Evolutionary conservation across 1,140 invertebrate genomes (phyloP), one percentile per base, ranked within the genome.

Genomic region (Eumeta japonica): DNA sequence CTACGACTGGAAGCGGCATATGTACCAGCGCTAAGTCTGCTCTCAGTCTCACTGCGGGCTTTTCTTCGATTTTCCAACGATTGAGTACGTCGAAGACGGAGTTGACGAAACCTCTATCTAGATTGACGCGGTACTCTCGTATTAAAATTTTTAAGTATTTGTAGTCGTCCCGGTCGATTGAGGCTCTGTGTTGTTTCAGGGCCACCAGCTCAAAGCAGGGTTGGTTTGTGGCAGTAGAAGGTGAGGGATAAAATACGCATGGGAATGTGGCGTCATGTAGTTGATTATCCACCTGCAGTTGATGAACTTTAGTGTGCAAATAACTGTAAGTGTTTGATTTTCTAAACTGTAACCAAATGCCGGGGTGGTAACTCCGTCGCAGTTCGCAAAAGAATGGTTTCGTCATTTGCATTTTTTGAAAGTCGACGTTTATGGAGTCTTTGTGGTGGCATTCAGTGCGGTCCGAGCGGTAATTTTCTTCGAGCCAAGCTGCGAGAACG

Each of bases 351-450:
- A 87, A 50, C 84, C 87, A 90, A 14, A 90, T 38, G 2, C 83
- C 87, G n/a, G 90, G 87, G 36, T 79, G 81, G 53, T 88, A 88
- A 0, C 79, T 83, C 28, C 90, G 75, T 39, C 85, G 65, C 15
- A 93, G 55, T 53, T 88, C 86, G 1, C 87, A 88, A 62, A 86
- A 89, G 60, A 90, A 92, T 1, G 90, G 90, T 58, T 90, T 90
- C 0, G 86, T 85, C 87, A 93, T 90, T 45, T 87, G 85, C 89
- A 93, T 91, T 57, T 88, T 88, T 32, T 81, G 80, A 42, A 92
- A 81, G 60, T 92, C 88, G 43, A 90, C 85, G 79, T 90, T 72
- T 3, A 82, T 79, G 48, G 82, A 87, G 55, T 90, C 87, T 66
- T 89, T 87, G 29, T 90, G 72, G 43, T 88, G 84, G 32, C 86